These are phyloP conservation scores for Halocynthia aurantium DNA, from an alignment of 23 tunicate genomes.

Conservation along the genomic window DNA sequence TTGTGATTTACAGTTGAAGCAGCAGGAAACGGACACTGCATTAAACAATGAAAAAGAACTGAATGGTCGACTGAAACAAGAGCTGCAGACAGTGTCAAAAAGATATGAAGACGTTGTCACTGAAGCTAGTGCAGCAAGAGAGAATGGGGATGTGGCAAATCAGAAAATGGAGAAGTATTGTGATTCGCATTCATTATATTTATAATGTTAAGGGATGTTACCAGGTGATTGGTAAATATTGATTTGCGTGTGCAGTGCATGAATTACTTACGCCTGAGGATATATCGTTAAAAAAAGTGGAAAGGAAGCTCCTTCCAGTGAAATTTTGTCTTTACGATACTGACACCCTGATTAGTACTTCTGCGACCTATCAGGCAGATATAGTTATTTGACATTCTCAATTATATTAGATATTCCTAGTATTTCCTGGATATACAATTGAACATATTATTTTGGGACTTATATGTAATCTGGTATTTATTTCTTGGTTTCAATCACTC, in stretches of 20 bases:
- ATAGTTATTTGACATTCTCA: too few relatives aligned
- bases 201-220: too few relatives aligned
- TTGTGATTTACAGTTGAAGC: constrained; percentile 55
- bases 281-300: not conserved
- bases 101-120: constrained; percentile 28
- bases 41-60: constrained; percentile 31
- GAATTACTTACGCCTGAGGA: not conserved
- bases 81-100: constrained; percentile 37
- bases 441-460: too few relatives aligned
- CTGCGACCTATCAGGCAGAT: too few relatives aligned
- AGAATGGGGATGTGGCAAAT: constrained; percentile 44
- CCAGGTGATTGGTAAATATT: not conserved
- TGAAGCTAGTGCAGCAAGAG: constrained; percentile 32
- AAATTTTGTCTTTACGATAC: too few relatives aligned
- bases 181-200: not conserved
- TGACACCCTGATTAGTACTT: too few relatives aligned
- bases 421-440: too few relatives aligned
- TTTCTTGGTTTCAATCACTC: not conserved
- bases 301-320: too few relatives aligned
- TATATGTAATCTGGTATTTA: too few relatives aligned
- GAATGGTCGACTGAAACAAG: constrained; percentile 38
- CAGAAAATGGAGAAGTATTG: constrained; percentile 64
- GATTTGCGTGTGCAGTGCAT: not conserved
- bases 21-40: constrained; percentile 63
- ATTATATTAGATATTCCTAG: too few relatives aligned